Conservation (phyloP, 2,113 vertebrate species). For the Ameiurus melas region DNA sequence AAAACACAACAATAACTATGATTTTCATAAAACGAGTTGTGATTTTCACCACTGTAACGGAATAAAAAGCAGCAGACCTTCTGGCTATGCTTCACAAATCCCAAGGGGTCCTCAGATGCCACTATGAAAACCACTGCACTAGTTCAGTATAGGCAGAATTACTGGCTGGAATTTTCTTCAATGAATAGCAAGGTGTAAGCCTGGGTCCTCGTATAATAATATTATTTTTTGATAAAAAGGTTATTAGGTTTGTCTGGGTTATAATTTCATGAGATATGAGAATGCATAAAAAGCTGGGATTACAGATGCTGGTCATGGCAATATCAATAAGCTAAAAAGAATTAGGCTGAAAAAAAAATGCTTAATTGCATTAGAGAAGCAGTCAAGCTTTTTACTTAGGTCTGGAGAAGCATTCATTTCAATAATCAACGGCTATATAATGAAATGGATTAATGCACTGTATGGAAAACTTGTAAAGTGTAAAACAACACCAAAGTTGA, state of each 20-base stretch:
- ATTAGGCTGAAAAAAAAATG: not conserved
- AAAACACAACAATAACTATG: not conserved
- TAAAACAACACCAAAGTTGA: not conserved
- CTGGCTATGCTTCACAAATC: not conserved
- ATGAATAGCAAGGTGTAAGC: not conserved
- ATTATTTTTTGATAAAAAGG: not conserved
- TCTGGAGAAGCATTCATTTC: constrained; percentile 8
- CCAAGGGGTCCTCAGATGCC: not conserved
- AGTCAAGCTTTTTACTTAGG: not conserved
- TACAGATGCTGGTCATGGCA: not conserved
- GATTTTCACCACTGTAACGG: not conserved
- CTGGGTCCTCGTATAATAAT: not conserved
- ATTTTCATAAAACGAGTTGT: not conserved
- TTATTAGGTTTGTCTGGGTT: not conserved
- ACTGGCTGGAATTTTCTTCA: not conserved
- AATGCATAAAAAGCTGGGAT: not conserved
- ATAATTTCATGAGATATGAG: not conserved
- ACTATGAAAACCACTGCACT: not conserved
- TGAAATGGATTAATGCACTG: not conserved
- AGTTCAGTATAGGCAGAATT: not conserved
- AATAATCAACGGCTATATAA: not conserved
- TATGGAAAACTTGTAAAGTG: not conserved
- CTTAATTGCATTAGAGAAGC: constrained; percentile 17
- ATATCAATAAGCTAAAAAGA: not conserved
- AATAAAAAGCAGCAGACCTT: not conserved